phyloP scores from a whole-genome alignment of 30 jellyfish, hydroid and myxozoan species.

The Cassiopea andromeda region DNA sequence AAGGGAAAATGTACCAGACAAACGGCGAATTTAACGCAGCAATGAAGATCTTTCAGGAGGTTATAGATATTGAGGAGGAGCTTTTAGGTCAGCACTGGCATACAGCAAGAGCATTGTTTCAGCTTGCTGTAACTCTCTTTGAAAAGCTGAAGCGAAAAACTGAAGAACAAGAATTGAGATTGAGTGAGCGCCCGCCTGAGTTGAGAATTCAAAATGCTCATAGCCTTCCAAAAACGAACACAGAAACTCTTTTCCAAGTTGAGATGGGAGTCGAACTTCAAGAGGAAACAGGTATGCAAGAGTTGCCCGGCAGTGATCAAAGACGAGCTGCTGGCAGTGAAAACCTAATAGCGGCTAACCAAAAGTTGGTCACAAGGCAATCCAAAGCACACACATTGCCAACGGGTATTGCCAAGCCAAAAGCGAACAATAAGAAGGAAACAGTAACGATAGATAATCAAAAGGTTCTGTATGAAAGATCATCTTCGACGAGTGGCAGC shows the following conservation, averaged over 20 bases:
- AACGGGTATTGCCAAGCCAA: background rate
- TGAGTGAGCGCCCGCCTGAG: background rate
- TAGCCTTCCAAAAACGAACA: background rate
- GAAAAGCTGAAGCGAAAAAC: slow-evolving; percentile 4
- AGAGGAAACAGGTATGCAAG: background rate
- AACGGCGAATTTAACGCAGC: slow-evolving; percentile 22
- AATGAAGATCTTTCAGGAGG: slow-evolving; percentile 13
- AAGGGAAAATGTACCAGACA: background rate
- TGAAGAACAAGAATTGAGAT: background rate
- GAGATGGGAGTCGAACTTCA: background rate
- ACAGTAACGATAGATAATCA: background rate
- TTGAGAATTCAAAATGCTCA: background rate
- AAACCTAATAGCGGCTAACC: background rate
- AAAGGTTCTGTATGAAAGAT: background rate
- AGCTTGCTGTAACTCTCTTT: slow-evolving; percentile 12
- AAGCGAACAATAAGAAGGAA: background rate
- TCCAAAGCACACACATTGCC: too few relatives aligned
- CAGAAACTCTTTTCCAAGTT: background rate
- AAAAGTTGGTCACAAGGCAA: too few relatives aligned
- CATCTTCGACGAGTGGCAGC: background rate
- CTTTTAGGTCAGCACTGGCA: slow-evolving; percentile 46
- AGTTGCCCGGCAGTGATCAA: too few relatives aligned
- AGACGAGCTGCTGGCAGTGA: background rate
- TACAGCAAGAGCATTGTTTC: slow-evolving; percentile 47
- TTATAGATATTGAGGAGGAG: slow-evolving; percentile 36